Evolutionary conservation across 2,113 vertebrate genomes (phyloP).

Genomic region (Epinephelus moara): DNA sequence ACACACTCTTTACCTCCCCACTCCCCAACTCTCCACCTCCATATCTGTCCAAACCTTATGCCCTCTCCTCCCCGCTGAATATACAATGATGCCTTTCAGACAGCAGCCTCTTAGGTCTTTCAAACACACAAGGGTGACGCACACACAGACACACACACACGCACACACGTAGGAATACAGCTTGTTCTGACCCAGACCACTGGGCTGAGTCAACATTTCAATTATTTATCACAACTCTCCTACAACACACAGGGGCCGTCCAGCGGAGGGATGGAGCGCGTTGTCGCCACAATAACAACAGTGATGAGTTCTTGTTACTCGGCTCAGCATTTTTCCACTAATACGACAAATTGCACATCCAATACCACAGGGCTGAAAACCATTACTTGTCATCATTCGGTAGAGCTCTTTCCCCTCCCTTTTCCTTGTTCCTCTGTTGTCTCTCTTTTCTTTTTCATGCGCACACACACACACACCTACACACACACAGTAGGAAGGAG

Average conservation of each 20-base stretch:
- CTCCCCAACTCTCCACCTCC: background rate
- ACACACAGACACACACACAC: conserved; percentile 10
- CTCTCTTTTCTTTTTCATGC: background rate
- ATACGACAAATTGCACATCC: conserved; percentile 65
- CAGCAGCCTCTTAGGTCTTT: conserved; percentile 51
- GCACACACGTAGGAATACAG: conserved; percentile 38
- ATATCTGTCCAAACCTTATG: conserved; percentile 59
- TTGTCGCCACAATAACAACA: conserved; percentile 66
- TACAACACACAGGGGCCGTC: conserved; percentile 43
- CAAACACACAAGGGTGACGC: conserved; percentile 43
- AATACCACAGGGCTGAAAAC: conserved; percentile 46
- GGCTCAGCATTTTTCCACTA: conserved; percentile 60
- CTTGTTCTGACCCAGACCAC: conserved; percentile 68
- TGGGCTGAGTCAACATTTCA: conserved; percentile 77
- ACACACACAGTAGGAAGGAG: conserved; percentile 16
- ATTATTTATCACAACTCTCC: conserved; percentile 74
- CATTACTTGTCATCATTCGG: conserved; percentile 64
- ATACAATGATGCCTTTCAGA: conserved; percentile 56
- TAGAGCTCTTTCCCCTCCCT: conserved; percentile 15
- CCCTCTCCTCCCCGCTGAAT: conserved; percentile 41
- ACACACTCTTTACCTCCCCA: background rate
- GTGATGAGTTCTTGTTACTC: conserved; percentile 61
- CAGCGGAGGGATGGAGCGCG: conserved; percentile 54
- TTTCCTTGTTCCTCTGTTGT: background rate
- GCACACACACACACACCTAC: background rate